Percentiles rank a stretch among this genome's conserved stretches.
phyloP scores from a whole-genome alignment of 2,113 vertebrate species.

The Octodon degus region DNA sequence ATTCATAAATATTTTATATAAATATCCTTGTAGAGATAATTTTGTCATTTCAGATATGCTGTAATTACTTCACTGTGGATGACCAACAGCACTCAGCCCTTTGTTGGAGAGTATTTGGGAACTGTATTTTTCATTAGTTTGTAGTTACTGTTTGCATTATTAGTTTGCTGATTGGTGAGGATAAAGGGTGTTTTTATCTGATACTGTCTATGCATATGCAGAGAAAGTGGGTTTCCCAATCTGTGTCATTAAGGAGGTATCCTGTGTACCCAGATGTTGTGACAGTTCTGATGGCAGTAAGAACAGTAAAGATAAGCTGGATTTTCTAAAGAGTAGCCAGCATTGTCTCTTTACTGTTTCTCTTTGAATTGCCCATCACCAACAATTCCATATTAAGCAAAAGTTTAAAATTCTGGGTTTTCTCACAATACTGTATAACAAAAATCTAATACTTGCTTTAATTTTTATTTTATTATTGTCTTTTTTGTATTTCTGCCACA shows the following conservation, averaged over 20 bases:
- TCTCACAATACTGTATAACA: background rate
- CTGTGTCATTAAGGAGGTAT: background rate
- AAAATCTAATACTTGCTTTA: constrained; percentile 33
- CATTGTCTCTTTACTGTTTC: background rate
- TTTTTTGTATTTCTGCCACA: constrained; percentile 37
- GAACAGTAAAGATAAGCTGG: background rate
- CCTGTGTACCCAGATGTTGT: background rate
- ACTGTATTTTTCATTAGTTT: background rate
- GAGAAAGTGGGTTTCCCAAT: background rate
- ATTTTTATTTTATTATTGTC: constrained; percentile 65
- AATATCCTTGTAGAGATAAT: background rate
- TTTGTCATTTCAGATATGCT: constrained; percentile 27
- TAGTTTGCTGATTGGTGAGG: background rate
- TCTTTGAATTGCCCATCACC: constrained; percentile 25
- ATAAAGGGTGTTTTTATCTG: background rate
- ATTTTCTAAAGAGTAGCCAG: constrained; percentile 48
- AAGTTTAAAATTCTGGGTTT: constrained; percentile 47
- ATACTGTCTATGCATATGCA: background rate
- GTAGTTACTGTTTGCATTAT: background rate
- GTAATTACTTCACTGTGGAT: background rate
- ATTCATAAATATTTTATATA: constrained; percentile 39
- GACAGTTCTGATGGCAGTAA: background rate
- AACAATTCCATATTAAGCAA: constrained; percentile 32
- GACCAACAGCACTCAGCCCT: background rate
- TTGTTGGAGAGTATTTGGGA: background rate